Conservation (phyloP, 2,888 invertebrate genomes). For the Tiliacea aurago region DNA sequence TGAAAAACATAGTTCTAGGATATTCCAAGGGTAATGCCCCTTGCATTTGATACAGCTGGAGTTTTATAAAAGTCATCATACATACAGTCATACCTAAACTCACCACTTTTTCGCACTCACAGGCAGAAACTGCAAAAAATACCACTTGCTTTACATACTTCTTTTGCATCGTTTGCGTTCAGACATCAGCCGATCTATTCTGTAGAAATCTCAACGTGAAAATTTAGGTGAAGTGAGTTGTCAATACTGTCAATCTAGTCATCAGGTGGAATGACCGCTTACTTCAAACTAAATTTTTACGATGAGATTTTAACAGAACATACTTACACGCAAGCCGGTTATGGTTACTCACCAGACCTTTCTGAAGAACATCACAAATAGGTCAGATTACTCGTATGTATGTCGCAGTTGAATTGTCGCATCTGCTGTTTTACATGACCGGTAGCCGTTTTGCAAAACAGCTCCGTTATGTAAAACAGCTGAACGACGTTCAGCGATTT, state of each 20-base stretch:
- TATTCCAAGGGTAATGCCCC: not conserved
- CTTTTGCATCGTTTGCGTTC: not conserved
- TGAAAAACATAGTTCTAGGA: not conserved
- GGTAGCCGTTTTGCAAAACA: no score
- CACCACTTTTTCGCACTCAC: no score
- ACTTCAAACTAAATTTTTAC: not conserved
- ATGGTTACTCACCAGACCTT: not conserved
- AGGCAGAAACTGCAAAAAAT: not conserved
- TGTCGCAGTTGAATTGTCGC: no score
- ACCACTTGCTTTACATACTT: not conserved
- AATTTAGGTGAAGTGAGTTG: not conserved
- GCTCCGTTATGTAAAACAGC: no score
- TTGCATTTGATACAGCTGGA: not conserved
- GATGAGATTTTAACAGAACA: not conserved
- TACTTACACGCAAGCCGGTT: not conserved
- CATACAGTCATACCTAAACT: not conserved
- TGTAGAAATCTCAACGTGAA: not conserved
- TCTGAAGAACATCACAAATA: not conserved
- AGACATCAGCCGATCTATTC: not conserved
- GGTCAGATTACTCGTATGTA: no score
- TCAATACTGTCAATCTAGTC: not conserved
- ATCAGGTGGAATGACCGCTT: not conserved
- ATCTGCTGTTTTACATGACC: no score
- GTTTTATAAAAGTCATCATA: not conserved
- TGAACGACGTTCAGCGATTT: no score